Evolutionary conservation across 2,888 invertebrate species (phyloP), one percentile per base, ranked within the genome.

Genomic region (Deladenus siricidicola): DNA sequence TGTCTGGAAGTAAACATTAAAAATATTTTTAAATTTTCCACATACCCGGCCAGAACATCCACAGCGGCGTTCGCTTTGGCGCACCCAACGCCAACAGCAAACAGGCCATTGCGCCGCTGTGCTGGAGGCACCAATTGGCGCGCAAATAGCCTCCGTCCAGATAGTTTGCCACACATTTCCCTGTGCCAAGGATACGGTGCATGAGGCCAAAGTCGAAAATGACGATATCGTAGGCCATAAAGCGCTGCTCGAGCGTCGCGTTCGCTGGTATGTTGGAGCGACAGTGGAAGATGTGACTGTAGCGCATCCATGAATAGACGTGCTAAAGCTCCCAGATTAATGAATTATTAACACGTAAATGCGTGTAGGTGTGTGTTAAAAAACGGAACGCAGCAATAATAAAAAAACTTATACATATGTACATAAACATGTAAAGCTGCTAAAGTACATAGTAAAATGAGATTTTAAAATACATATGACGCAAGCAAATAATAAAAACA

Each of bases 151-250:
- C 78, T 4, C 78, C 78, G 60, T 78, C 78, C 53, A 78, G 64
- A 63, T 78, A 78, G 63, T 78, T 78, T 23, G 78, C 78, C 1
- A 78, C 75, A 61, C 78, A 78, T 56, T 74, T 75, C 21, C 67
- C 70, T 30, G 76, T 79, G 14, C 78, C 78, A 28, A 78, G 67
- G 3, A 78, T 70, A 49, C 72, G 58, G 50, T 72, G 69, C 75
- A 78, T 79, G 54, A 78, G 61, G 4, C 78, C 78, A 53, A 73
- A 78, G 59, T 78, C 78, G 62, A 74, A 78, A 47, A 78, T 78
- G 29, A 78, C 76, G 51, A 78, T 69, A 60, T 78, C 78, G 58
- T 77, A 73, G 6, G 78, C 76, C 6, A 78, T 63, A 45, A 73
- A 71, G 29, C 62, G 57, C 50, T 70, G 66, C 58, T 65, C 69